A percentile compares a stretch with the other conserved stretches of the same genome.
Conservation (phyloP, 2,797 vertebrate genomes). For the Liasis olivaceus region DNA sequence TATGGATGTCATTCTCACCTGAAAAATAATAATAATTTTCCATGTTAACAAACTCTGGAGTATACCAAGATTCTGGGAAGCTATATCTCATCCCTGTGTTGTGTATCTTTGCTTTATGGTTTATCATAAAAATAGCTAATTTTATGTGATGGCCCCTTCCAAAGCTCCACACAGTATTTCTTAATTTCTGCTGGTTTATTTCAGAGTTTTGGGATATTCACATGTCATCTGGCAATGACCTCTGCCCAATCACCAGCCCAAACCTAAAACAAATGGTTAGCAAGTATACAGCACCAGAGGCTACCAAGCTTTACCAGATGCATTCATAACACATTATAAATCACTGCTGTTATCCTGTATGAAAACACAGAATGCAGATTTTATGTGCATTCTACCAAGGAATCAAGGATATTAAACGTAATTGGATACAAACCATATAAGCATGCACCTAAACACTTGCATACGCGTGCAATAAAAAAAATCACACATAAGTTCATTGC, state of each 20-base stretch:
- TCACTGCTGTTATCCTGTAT: background rate
- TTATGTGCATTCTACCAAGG: background rate
- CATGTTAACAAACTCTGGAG: background rate
- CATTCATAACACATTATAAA: background rate
- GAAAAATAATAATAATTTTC: background rate
- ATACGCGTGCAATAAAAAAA: background rate
- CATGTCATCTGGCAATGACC: background rate
- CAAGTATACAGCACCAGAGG: background rate
- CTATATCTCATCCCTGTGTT: background rate
- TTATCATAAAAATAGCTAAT: background rate
- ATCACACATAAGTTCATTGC: background rate
- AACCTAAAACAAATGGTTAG: background rate
- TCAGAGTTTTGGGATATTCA: background rate
- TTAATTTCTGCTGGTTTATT: background rate
- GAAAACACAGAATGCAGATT: background rate
- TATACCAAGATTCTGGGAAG: background rate
- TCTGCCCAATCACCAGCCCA: background rate
- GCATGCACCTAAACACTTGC: background rate
- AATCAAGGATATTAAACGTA: background rate
- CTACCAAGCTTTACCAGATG: background rate
- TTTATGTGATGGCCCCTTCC: background rate
- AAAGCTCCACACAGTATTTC: background rate
- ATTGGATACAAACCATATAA: background rate
- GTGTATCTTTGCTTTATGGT: background rate
- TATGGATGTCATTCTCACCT: background rate